phyloP scores from a whole-genome alignment of 2,888 invertebrate species.

The Trachelus troglodyta region DNA sequence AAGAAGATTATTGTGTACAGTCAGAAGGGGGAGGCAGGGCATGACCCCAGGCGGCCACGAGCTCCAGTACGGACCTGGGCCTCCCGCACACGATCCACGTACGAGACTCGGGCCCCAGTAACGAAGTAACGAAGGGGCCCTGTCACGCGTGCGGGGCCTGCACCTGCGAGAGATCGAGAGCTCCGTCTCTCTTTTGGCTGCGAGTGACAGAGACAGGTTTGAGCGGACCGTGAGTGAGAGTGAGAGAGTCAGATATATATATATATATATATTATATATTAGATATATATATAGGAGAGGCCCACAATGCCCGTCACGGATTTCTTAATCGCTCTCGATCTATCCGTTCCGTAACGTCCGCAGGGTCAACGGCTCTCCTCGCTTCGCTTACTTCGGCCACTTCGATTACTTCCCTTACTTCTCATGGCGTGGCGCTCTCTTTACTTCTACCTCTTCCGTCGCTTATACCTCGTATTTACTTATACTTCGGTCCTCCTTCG shows the following conservation, averaged over 20 bases:
- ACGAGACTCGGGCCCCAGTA: conserved; percentile 1
- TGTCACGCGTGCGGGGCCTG: conserved; percentile 33
- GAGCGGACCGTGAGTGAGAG: neutral
- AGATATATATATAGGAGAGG: neutral
- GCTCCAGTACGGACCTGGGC: conserved; percentile 30
- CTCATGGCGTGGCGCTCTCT: neutral
- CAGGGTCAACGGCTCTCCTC: conserved; percentile 49
- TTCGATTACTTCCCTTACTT: conserved; percentile 1
- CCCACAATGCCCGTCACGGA: conserved; percentile 63
- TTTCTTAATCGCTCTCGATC: conserved; percentile 64
- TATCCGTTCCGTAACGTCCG: conserved; percentile 41
- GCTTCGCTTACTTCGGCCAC: conserved; percentile 24
- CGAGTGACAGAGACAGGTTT: neutral
- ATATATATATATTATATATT: neutral
- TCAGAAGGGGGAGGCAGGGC: conserved; percentile 54
- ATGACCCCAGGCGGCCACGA: conserved; percentile 63
- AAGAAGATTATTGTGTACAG: conserved; percentile 55
- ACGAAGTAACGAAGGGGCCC: conserved; percentile 1
- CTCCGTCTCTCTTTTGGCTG: conserved; percentile 12
- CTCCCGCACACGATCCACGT: conserved; percentile 17
- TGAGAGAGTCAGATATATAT: neutral
- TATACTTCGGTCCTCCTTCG: neutral
- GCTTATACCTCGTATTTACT: neutral
- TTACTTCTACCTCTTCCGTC: neutral
- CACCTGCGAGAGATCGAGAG: conserved; percentile 5